Evolutionary conservation across 2,797 vertebrate species (phyloP).

Genomic region (Microctenopoma lineatum): DNA sequence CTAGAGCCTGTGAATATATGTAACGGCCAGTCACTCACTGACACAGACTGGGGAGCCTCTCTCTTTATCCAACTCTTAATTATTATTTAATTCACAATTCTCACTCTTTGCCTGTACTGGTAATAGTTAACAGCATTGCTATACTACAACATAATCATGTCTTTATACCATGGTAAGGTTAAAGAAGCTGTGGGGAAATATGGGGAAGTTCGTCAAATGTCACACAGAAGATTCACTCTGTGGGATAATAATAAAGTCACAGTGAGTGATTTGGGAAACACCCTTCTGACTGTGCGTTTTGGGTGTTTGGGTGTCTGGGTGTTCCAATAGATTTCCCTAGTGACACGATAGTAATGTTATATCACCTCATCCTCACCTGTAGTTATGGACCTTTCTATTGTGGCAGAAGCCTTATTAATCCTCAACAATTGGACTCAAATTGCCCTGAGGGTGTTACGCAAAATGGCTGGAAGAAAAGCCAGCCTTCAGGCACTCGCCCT

Average conservation of each 20-base stretch:
- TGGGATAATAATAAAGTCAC: constrained; percentile 9
- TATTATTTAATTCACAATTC: constrained; percentile 34
- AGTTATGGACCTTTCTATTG: constrained; percentile 56
- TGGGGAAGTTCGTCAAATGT: constrained; percentile 6
- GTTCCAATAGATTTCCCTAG: constrained; percentile 36
- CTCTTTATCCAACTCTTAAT: constrained; percentile 7
- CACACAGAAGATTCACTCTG: constrained; percentile 13
- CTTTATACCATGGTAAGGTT: constrained; percentile 1
- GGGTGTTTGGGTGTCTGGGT: constrained; percentile 5
- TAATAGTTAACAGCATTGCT: constrained; percentile 19
- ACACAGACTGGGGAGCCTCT: constrained; percentile 29
- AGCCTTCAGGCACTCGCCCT: constrained; percentile 69
- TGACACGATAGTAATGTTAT: constrained; percentile 39
- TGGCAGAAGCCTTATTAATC: constrained; percentile 65
- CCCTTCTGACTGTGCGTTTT: constrained; percentile 1
- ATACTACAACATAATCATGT: neutral
- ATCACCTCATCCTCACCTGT: constrained; percentile 62
- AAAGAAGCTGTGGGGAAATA: constrained; percentile 3
- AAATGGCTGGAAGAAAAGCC: constrained; percentile 70
- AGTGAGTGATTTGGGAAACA: constrained; percentile 32
- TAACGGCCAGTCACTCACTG: constrained; percentile 52
- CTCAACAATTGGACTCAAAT: constrained; percentile 64
- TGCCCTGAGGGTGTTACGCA: constrained; percentile 63
- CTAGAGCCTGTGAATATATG: constrained; percentile 27
- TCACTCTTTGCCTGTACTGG: neutral